Evolutionary conservation across 2,797 vertebrate species (phyloP).

Genomic region (Anas bahamensis): DNA sequence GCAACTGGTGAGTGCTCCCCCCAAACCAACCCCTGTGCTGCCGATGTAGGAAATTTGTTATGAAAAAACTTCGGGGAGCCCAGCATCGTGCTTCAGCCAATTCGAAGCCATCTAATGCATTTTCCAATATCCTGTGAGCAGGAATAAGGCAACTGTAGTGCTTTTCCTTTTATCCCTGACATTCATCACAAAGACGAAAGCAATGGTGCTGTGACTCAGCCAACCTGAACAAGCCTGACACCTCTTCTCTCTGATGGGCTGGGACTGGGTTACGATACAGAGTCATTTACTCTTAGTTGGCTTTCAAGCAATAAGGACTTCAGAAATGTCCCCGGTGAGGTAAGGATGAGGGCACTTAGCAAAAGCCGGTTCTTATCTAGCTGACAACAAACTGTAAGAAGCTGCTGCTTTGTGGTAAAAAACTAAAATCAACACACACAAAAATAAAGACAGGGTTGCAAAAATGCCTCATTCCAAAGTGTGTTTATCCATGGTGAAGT

Average conservation of each 20-base stretch:
- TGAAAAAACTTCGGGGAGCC: background rate
- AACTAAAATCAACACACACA: background rate
- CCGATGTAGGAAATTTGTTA: background rate
- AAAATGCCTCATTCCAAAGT: constrained; percentile 34
- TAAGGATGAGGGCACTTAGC: constrained; percentile 23
- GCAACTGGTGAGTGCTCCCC: background rate
- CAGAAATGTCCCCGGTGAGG: constrained; percentile 6
- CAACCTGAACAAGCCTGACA: constrained; percentile 29
- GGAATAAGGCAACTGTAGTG: constrained; percentile 43
- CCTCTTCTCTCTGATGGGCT: constrained; percentile 20
- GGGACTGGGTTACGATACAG: background rate
- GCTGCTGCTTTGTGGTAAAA: constrained; percentile 26
- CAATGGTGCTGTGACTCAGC: constrained; percentile 64
- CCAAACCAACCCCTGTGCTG: background rate
- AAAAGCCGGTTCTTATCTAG: constrained; percentile 5
- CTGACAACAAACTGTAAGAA: background rate
- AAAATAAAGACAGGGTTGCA: constrained; percentile 1
- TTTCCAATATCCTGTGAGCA: constrained; percentile 50
- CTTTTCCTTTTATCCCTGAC: constrained; percentile 52
- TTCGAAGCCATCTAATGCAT: background rate
- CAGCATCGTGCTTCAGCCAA: background rate
- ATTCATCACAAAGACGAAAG: constrained; percentile 43
- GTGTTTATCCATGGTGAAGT: constrained; percentile 46
- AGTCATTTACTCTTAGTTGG: constrained; percentile 29
- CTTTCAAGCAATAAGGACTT: constrained; percentile 36